Base-by-base conservation (phyloP, 2,888 invertebrate genomes). In the Nomada hirtipes region DNA sequence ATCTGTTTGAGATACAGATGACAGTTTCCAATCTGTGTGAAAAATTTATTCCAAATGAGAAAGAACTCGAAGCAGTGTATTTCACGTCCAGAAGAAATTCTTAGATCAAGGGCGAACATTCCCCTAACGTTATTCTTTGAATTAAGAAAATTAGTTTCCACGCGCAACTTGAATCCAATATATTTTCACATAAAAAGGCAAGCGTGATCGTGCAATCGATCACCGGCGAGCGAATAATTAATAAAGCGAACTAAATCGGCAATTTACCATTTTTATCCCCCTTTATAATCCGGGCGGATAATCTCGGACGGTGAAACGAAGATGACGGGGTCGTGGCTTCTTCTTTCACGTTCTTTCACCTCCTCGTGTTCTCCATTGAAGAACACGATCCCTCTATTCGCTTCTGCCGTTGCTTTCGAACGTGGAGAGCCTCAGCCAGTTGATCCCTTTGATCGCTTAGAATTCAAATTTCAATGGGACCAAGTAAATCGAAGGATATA, bases 391-490 rank as follows among this genome's bases (percentile, higher is more conserved):
- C 70, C 67, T 53, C 75, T 64, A 68, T 79, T 82, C 79, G 63
- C 67, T 20, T 67, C 52, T 26, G 23, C 10, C 60, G 63, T n/a
- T 53, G 72, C 79, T 55, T 36, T 79, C 64, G 69, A 61, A 61
- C 42, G 29, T 36, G 29, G 69, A 29, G 50, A 64, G 60, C 70
- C 63, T 15, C 72, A 36, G 55, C 59, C n/a, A 42, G 68, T 82
- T 78, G 73, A 80, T 86, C 76, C 53, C 73, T 86, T 80, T 78
- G 75, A 55, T 63, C 77, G 68, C 74, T 79, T 70, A 69, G 77
- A 80, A 77, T 76, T 77, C 86, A 60, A 76, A 75, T 82, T 82
- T 80, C 80, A 80, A 82, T 82, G 47, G 80, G 53, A 42, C 53
- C 53, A 15, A 64, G 55, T 52, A 65, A 82, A 82, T 79, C 67